A percentile compares a stretch with the other conserved stretches of the same genome.
These are phyloP conservation scores for Galerucella nymphaeae DNA, from an alignment of 2,888 invertebrate species.

Conservation along the genomic window DNA sequence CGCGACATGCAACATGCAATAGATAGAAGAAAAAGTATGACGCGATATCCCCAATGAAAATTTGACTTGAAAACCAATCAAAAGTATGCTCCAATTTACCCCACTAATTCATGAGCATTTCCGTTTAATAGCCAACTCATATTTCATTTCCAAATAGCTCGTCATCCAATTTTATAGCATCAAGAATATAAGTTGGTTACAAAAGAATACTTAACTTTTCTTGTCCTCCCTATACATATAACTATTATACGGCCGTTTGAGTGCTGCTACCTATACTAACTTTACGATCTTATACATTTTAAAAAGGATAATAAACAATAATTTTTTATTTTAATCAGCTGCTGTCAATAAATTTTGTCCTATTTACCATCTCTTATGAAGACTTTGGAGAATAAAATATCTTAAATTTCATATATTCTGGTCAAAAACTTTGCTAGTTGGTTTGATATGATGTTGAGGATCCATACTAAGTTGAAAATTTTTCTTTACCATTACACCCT, in stretches of 20 bases:
- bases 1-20: too few relatives aligned
- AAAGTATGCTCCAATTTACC: constrained; percentile 3
- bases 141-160: constrained; percentile 30
- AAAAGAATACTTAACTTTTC: constrained; percentile 14
- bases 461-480: too few relatives aligned
- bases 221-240: constrained; percentile 16
- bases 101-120: constrained; percentile 30
- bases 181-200: constrained; percentile 12
- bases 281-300: constrained; percentile 20
- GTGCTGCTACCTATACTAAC: constrained; percentile 16
- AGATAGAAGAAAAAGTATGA: too few relatives aligned
- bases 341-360: background rate
- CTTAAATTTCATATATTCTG: too few relatives aligned
- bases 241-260: constrained; percentile 11
- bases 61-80: too few relatives aligned
- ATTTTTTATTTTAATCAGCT: constrained; percentile 20
- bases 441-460: too few relatives aligned
- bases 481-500: too few relatives aligned
- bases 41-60: too few relatives aligned
- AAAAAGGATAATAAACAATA: constrained; percentile 11
- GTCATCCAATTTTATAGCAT: constrained; percentile 32
- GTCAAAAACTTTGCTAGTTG: too few relatives aligned
- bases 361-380: background rate
- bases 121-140: constrained; percentile 27
- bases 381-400: too few relatives aligned